Evolutionary conservation across 1,140 invertebrate species (phyloP).

Genomic region (Leptinotarsa undecemlineata): DNA sequence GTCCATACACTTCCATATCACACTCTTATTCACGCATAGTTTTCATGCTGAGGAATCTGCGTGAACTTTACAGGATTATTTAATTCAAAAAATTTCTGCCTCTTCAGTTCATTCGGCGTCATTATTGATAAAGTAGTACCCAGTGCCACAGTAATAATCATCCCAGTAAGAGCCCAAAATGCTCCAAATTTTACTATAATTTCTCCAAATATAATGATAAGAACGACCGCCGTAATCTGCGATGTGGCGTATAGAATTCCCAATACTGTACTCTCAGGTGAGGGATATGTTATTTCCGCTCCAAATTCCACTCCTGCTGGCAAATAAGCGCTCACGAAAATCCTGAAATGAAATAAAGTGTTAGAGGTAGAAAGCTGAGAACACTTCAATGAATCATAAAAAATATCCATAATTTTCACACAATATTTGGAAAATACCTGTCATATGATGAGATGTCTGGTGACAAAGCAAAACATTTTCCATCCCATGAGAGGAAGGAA

Average conservation of each 20-base stretch:
- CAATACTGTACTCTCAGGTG: conserved; percentile 43
- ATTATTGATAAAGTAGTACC: conserved; percentile 13
- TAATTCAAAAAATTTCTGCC: conserved; percentile 9
- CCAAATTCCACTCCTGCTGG: conserved; percentile 45
- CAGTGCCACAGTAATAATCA: background rate
- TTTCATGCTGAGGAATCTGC: background rate
- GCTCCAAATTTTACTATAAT: conserved; percentile 8
- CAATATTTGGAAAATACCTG: too few species aligned
- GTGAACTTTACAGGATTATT: background rate
- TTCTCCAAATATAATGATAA: background rate
- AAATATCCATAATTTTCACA: too few species aligned
- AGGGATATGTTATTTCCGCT: conserved; percentile 45
- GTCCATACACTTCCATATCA: background rate
- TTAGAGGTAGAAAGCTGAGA: too few species aligned
- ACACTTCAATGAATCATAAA: too few species aligned
- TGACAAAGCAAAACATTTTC: too few species aligned
- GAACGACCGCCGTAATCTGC: conserved; percentile 35
- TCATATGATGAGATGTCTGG: too few species aligned
- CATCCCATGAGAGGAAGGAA: too few species aligned
- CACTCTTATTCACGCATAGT: background rate
- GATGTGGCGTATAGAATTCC: conserved; percentile 40
- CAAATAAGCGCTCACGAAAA: conserved; percentile 41
- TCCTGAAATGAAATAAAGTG: conserved; percentile 20
- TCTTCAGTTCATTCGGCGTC: conserved; percentile 19
- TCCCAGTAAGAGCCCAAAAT: background rate